Evolutionary conservation across 2,888 invertebrate species (phyloP).

Genomic region (Harmothoe impar): DNA sequence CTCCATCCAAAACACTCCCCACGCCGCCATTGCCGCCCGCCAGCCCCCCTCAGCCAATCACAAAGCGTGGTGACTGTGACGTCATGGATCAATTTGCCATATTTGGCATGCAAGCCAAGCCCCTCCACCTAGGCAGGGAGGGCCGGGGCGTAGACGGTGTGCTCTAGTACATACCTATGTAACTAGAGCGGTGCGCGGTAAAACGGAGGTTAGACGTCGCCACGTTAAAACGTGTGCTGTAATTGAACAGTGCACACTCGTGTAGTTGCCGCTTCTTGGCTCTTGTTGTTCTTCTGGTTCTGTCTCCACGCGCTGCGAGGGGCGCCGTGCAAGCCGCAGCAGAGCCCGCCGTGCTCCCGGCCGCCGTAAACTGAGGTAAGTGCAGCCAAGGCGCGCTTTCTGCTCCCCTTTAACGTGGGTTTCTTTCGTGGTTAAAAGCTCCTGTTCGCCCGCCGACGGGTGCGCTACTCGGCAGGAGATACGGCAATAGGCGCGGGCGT

Average conservation of each 20-base stretch:
- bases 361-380: slow-evolving; percentile 10
- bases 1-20: slow-evolving; percentile 9
- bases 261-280: slow-evolving; percentile 9
- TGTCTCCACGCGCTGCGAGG: neutral
- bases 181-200: slow-evolving; percentile 23
- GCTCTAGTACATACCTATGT: slow-evolving; percentile 50
- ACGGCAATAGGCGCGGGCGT: neutral
- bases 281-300: neutral
- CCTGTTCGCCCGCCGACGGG: slow-evolving; percentile 33
- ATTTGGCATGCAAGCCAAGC: slow-evolving; percentile 49
- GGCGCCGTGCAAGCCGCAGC: neutral
- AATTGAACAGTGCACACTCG: slow-evolving; percentile 36
- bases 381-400: neutral
- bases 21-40: neutral
- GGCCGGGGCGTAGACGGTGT: slow-evolving; percentile 32
- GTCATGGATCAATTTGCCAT: slow-evolving; percentile 55
- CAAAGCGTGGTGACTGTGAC: slow-evolving; percentile 48
- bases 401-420: neutral
- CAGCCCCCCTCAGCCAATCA: neutral
- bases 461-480: neutral
- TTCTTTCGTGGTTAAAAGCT: slow-evolving; percentile 41
- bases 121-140: slow-evolving; percentile 19
- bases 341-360: neutral
- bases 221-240: slow-evolving; percentile 50
- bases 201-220: slow-evolving; percentile 50